Evolutionary conservation across 2,113 vertebrate species (phyloP), one percentile per base, ranked within the genome.

Genomic region (Carettochelys insculpta): DNA sequence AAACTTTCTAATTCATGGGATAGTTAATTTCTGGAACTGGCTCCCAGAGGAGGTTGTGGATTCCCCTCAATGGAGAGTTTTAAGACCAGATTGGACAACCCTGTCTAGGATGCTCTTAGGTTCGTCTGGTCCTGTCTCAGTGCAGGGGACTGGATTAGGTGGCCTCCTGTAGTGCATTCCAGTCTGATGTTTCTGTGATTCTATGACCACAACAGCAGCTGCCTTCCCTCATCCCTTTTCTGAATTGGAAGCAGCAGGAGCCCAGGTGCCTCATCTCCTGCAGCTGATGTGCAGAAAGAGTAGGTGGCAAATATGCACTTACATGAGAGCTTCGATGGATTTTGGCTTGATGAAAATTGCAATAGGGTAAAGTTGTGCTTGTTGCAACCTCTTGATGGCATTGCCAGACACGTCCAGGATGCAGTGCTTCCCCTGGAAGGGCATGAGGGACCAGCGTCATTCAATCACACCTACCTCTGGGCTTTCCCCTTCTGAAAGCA

Each of bases 281-380:
- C 83, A 71, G 81, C 83, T 8, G 47, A 75, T 1, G 0, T 83
- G 71, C 54, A 53, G 47, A 19, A 82, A 53, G 43, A 43, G 31
- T 38, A 38, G 24, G 76, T 25, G 31, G 86, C 38, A 52, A 0
- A 0, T 61, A 1, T 80, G 76, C 58, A 98, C 99, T 99, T 97
- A 99, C 99, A 99, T 99, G 94, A 99, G 99, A 34, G 99, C 98
- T 98, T 99, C 99, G 51, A 99, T 98, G 89, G 99, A 99, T 98
- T 99, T 99, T 97, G 99, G 99, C 98, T 99, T 99, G 98, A 99
- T 99, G 98, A 99, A 99, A 98, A 99, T 98, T 97, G 99, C 99
- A 86, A 99, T 98, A 68, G 99, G 98, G 96, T 99, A 99, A 96
- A 99, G 99, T 97, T 99, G 99, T 98, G 99, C 98, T 98, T 99